Evolutionary conservation across 2,888 invertebrate species (phyloP).

Genomic region (Cerceris rybyensis): DNA sequence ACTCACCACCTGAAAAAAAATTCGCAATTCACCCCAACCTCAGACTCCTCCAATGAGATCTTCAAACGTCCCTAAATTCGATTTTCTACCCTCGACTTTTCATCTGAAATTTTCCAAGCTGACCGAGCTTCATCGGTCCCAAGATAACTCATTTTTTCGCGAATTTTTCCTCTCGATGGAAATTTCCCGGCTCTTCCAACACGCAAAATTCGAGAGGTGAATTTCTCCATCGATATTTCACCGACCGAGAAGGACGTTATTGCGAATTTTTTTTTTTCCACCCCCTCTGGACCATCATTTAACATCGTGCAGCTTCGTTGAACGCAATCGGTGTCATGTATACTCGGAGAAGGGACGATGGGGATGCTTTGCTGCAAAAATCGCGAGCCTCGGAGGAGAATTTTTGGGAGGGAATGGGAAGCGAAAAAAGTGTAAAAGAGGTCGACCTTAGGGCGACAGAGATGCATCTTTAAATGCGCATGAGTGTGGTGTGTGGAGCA

Average conservation of each 20-base stretch:
- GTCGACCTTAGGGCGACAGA: slow-evolving; percentile 8
- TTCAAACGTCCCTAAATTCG: slow-evolving; percentile 25
- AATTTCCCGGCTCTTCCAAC: neutral
- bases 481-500: slow-evolving; percentile 80
- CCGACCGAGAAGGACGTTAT: neutral
- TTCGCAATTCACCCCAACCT: neutral
- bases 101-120: slow-evolving; percentile 60
- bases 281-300: neutral
- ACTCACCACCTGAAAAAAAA: neutral
- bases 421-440: neutral
- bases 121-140: slow-evolving; percentile 47
- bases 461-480: slow-evolving; percentile 69
- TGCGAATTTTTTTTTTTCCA: neutral
- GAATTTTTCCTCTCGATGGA: slow-evolving; percentile 2
- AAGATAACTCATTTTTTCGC: slow-evolving; percentile 9
- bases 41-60: too few relatives aligned
- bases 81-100: slow-evolving; percentile 54
- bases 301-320: neutral
- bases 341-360: neutral
- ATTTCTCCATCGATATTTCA: neutral
- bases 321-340: neutral
- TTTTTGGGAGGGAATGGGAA: neutral
- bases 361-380: too few relatives aligned
- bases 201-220: neutral
- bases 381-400: neutral